Conservation (phyloP, 35 echinoderm and acorn worm species). For the Acanthaster planci region DNA sequence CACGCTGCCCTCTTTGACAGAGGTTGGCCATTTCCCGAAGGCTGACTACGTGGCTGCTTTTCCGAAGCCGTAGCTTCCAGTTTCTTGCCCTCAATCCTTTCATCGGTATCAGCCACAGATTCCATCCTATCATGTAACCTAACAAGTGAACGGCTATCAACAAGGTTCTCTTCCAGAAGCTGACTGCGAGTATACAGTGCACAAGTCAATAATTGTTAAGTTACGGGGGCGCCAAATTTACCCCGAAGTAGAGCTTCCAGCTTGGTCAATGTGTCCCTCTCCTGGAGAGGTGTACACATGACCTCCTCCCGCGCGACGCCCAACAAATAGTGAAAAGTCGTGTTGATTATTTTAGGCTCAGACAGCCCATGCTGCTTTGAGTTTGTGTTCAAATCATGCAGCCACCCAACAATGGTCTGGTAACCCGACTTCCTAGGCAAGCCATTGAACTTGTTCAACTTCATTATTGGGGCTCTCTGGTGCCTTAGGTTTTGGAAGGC, state of each 20-base stretch:
- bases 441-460: not conserved
- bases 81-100: not conserved
- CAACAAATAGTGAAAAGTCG: not conserved
- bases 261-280: not conserved
- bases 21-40: not conserved
- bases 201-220: not conserved
- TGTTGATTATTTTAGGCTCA: not conserved
- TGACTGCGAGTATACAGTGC: not conserved
- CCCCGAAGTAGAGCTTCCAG: not conserved
- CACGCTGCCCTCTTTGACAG: not conserved
- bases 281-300: not conserved
- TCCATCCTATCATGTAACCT: not conserved
- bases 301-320: not conserved
- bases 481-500: not conserved
- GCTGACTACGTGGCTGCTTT: not conserved
- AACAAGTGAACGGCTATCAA: not conserved
- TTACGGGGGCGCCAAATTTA: not conserved
- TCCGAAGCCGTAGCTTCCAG: not conserved
- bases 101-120: not conserved
- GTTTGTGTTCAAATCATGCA: not conserved
- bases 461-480: not conserved
- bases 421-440: not conserved
- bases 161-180: not conserved
- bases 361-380: not conserved
- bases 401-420: not conserved